Evolutionary conservation across 2,797 vertebrate genomes (phyloP).

Genomic region (Parauchenoglanis punctatus): DNA sequence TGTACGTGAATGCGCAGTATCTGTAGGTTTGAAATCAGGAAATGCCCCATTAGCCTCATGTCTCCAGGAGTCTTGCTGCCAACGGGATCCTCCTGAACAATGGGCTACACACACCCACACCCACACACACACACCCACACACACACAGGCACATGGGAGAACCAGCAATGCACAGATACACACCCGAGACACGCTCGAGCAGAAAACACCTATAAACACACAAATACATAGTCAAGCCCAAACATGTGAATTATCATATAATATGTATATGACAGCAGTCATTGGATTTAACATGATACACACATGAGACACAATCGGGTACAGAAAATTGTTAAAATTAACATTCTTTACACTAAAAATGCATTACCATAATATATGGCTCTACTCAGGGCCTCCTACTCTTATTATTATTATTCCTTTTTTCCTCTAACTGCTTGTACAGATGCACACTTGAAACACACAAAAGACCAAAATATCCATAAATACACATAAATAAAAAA

Average conservation of each 20-base stretch:
- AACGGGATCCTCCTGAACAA: slow-evolving; percentile 31
- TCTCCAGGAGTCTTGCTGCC: slow-evolving; percentile 37
- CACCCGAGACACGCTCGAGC: not conserved
- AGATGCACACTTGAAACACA: too few relatives aligned
- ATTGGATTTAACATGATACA: not conserved
- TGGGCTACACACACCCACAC: not conserved
- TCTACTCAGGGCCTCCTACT: too few relatives aligned
- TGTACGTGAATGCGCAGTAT: not conserved
- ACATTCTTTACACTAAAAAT: not conserved
- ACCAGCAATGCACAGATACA: not conserved
- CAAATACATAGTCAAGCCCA: not conserved
- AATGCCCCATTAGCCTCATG: slow-evolving; percentile 31
- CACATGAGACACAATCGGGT: not conserved
- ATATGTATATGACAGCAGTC: not conserved
- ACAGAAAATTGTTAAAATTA: not conserved
- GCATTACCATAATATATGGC: not conserved
- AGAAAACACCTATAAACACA: not conserved
- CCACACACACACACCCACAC: slow-evolving; percentile 4
- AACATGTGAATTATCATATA: not conserved
- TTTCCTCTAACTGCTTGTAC: too few relatives aligned
- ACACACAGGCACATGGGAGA: not conserved
- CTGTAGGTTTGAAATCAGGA: slow-evolving; percentile 31
- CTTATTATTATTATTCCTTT: too few relatives aligned
- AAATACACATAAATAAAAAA: not conserved
- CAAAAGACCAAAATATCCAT: too few relatives aligned